Conservation (phyloP, 53 echinoderm and acorn worm species). For the Actinopyga echinites region DNA sequence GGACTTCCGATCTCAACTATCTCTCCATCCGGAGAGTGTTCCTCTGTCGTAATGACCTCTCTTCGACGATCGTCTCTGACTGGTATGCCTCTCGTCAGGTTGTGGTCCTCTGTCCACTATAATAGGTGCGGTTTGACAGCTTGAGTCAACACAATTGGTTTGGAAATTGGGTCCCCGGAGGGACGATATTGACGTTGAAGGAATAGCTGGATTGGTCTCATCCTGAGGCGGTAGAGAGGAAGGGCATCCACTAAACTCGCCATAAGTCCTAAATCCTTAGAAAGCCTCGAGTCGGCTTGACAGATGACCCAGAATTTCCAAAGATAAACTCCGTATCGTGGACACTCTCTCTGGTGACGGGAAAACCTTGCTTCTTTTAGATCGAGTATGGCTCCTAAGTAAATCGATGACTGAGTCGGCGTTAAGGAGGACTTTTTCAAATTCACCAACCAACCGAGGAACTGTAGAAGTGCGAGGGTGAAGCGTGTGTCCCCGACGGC, state of each 20-base stretch:
- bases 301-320: too few species aligned
- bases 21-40: too few species aligned
- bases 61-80: too few species aligned
- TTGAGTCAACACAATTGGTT: background rate
- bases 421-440: constrained; percentile 15
- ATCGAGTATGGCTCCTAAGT: constrained; percentile 22
- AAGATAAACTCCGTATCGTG: too few species aligned
- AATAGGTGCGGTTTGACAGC: background rate
- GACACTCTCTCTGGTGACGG: too few species aligned
- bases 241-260: constrained; percentile 10
- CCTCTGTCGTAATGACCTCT: too few species aligned
- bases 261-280: background rate
- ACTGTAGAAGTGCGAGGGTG: background rate
- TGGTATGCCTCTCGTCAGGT: constrained; percentile 15
- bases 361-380: too few species aligned
- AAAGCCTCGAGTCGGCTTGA: background rate
- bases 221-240: background rate
- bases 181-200: background rate
- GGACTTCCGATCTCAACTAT: too few species aligned
- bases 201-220: constrained; percentile 31
- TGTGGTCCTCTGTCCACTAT: background rate
- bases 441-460: constrained; percentile 35
- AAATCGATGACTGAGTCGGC: background rate
- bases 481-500: too few species aligned
- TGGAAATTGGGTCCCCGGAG: background rate